Evolutionary conservation across 2,113 vertebrate species (phyloP), one percentile per base, ranked within the genome.

Genomic region (Aegotheles bennettii): DNA sequence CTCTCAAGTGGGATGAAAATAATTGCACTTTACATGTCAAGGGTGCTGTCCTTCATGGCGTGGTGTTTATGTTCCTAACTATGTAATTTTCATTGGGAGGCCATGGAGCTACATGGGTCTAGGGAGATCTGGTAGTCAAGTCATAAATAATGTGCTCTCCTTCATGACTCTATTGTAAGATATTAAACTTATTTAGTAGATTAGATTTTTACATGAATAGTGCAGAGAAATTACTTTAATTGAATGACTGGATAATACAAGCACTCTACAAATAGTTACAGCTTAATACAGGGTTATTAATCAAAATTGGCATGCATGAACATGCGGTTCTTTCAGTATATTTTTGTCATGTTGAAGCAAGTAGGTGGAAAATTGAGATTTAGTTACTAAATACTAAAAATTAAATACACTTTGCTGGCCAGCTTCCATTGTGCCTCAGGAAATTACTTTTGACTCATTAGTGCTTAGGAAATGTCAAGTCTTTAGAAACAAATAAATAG

Each of bases 171-270:
- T 47, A 16, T 74, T 94, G 12, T 78, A 84, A 89, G 64, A 78
- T 84, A 75, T 25, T 60, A 75, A 87, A 70, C 35, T 70, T 88
- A 85, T 5, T 73, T 63, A 87, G 71, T 61, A 91, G 71, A 86
- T 77, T 63, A 81, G 91, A 64, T 89, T 94, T 95, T 94, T 87
- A 69, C 43, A 61, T 51, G 11, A 89, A 69, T 93, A 61, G 42
- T 35, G 40, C 84, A 84, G 50, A 94, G 48, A 87, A 95, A 84
- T 85, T 1, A 67, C 61, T 97, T 95, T 87, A 93, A 94, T 96
- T 91, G 94, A 96, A 89, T 79, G 48, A 57, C 53, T 73, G 91
- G 81, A 38, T 94, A 91, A 94, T 83, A 76, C 61, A 93, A 79
- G 40, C 67, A 65, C 45, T 75, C 69, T 90, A 17, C 84, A 89